A percentile compares a stretch with the other conserved stretches of the same genome.
Conservation (phyloP, 64 coral and sea anemone species). For the Actinia tenebrosa region DNA sequence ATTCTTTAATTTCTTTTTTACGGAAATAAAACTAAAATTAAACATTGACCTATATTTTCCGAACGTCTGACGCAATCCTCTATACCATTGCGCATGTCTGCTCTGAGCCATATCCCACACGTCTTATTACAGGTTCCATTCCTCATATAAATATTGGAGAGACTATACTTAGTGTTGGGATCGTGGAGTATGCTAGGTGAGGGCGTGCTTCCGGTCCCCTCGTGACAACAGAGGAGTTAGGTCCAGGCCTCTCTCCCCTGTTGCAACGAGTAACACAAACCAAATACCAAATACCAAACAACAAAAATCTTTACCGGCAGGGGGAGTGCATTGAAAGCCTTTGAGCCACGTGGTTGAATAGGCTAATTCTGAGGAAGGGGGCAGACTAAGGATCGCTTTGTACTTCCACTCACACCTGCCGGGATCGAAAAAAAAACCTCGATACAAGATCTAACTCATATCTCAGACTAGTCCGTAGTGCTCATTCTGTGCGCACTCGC, state of each 20-base stretch:
- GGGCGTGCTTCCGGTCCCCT: conserved; percentile 1
- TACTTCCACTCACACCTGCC: neutral
- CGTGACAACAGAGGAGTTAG: neutral
- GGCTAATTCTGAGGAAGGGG: conserved; percentile 7
- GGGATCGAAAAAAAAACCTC: neutral
- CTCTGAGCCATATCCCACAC: neutral
- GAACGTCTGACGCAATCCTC: too few species aligned
- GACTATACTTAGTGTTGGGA: neutral
- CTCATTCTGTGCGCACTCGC: too few species aligned
- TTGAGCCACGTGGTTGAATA: neutral
- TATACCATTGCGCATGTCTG: neutral
- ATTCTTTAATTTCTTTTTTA: too few species aligned
- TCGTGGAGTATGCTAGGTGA: neutral
- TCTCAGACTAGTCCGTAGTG: too few species aligned
- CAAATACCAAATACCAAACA: neutral
- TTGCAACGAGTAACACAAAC: neutral
- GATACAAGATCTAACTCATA: too few species aligned
- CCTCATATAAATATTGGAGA: neutral
- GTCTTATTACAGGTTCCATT: neutral
- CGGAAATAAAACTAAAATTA: too few species aligned
- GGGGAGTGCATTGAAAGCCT: conserved; percentile 11
- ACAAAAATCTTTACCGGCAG: neutral
- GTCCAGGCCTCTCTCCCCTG: neutral
- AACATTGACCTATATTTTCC: too few species aligned
- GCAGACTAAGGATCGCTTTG: conserved; percentile 7